Percentiles rank a stretch among this genome's conserved stretches.
phyloP scores from a whole-genome alignment of 2,888 invertebrate genomes.

The Neoscelio sp. region DNA sequence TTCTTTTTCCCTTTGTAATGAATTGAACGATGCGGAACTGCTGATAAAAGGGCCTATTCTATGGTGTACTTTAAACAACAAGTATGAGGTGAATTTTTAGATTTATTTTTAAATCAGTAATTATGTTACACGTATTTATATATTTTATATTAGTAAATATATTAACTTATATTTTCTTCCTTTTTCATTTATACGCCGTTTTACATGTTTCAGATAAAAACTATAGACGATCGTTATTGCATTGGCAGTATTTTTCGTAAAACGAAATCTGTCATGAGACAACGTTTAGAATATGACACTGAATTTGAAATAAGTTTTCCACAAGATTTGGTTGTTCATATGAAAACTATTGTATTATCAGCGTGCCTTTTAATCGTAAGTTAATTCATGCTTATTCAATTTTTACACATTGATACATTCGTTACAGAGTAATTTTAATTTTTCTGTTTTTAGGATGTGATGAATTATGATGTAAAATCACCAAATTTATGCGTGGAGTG shows the following conservation, averaged over 20 bases:
- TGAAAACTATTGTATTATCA: slow-evolving; percentile 92
- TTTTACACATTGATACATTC: neutral
- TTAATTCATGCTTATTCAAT: slow-evolving; percentile 70
- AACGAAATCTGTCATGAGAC: slow-evolving; percentile 93
- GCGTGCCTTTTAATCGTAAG: slow-evolving; percentile 93
- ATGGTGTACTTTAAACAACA: slow-evolving; percentile 89
- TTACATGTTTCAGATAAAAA: slow-evolving; percentile 86
- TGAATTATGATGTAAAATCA: neutral
- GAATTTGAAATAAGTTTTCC: slow-evolving; percentile 97
- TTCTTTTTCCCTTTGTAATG: slow-evolving; percentile 89
- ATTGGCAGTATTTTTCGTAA: slow-evolving; percentile 95
- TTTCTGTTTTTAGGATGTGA: neutral
- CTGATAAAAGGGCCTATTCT: slow-evolving; percentile 93
- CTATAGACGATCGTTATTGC: slow-evolving; percentile 89
- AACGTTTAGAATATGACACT: slow-evolving; percentile 94
- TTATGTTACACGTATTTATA: no score
- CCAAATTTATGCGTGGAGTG: no score
- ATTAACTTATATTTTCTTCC: slow-evolving; percentile 15
- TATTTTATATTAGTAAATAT: neutral
- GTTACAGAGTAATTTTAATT: neutral
- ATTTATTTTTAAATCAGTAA: slow-evolving; percentile 10
- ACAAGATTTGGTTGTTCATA: slow-evolving; percentile 93
- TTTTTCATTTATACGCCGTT: slow-evolving; percentile 23
- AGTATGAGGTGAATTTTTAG: slow-evolving; percentile 90
- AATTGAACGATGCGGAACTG: slow-evolving; percentile 89